Base-by-base conservation (phyloP, 2,888 invertebrate species). In the Pseudoips prasinana region DNA sequence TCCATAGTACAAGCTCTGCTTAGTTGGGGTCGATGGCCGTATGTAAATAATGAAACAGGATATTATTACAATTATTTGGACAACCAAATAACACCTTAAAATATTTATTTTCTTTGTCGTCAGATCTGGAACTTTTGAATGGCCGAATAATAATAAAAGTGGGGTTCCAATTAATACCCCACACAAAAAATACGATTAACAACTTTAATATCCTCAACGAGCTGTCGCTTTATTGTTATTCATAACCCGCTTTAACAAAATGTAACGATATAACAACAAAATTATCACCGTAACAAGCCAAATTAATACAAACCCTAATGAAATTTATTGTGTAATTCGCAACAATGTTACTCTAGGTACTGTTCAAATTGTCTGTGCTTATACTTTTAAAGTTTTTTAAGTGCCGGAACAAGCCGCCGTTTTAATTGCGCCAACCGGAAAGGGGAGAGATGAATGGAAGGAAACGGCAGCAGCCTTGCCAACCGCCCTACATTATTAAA, bases 351-450 rank as follows among this genome's bases (percentile, higher is more conserved):
- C 55, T 62, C 64, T 66, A 63, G 62, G 58, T 61, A 66, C 67
- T 52, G 69, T 73, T 73, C 56, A 76, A 78, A 80, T 82, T 78
- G 75, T 82, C 75, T 75, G 70, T 70, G 73, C 72, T 73, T 77
- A 75, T 78, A 82, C 80, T 82, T 80, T 78, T 73, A 76, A 85
- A 82, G 83, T 83, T 83, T 83, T 83, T 84, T 77, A 84, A 85
- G 82, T 85, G 78, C 78, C 83, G 83, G 83, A 84, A 84, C 84
- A 81, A 80, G 76, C 81, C 79, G 70, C 73, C 81, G 78, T 80
- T 86, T 85, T 86, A 86, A 86, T 86, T 86, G 86, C 84, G 71
- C 81, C 77, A 76, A 84, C 81, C 80, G 83, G 83, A 85, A 83
- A 82, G 80, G 82, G 84, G 85, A 80, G 81, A 79, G 83, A 83